Evolutionary conservation across 2,888 invertebrate genomes (phyloP).

Genomic region (Dicyrtomina minuta): DNA sequence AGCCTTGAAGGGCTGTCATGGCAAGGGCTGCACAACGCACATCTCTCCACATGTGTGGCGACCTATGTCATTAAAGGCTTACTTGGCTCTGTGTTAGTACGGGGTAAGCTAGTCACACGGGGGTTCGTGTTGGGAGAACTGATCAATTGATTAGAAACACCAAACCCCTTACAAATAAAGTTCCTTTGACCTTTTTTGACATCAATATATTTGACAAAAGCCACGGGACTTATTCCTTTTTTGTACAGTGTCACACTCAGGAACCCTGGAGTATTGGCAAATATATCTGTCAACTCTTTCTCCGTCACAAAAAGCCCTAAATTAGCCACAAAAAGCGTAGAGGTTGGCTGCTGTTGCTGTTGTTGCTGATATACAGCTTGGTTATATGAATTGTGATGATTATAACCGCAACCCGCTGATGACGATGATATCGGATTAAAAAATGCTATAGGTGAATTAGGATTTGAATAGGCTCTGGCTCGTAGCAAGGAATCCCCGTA

Average conservation of each 20-base stretch:
- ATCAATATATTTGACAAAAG: conserved; percentile 97
- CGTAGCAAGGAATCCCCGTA: background rate
- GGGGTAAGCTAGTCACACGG: no score
- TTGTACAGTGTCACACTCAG: conserved; percentile 87
- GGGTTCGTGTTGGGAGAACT: no score
- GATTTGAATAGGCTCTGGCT: background rate
- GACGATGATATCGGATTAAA: no score
- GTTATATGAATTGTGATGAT: background rate
- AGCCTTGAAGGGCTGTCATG: conserved; percentile 91
- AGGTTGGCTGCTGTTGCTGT: background rate
- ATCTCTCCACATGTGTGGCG: no score
- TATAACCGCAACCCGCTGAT: background rate
- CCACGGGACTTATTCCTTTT: conserved; percentile 84
- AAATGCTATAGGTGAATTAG: background rate
- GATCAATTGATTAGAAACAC: no score
- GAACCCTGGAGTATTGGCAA: conserved; percentile 92
- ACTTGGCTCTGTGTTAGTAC: no score
- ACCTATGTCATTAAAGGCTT: no score
- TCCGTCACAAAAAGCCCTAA: conserved; percentile 12
- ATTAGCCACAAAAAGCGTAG: conserved; percentile 17
- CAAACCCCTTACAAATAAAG: no score
- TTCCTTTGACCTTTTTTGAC: no score
- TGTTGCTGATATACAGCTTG: background rate
- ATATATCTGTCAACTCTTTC: conserved; percentile 7
- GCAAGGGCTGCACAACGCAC: conserved; percentile 75